These are phyloP conservation scores for Meganola albula DNA, from an alignment of 2,888 invertebrate genomes.

Conservation along the genomic window DNA sequence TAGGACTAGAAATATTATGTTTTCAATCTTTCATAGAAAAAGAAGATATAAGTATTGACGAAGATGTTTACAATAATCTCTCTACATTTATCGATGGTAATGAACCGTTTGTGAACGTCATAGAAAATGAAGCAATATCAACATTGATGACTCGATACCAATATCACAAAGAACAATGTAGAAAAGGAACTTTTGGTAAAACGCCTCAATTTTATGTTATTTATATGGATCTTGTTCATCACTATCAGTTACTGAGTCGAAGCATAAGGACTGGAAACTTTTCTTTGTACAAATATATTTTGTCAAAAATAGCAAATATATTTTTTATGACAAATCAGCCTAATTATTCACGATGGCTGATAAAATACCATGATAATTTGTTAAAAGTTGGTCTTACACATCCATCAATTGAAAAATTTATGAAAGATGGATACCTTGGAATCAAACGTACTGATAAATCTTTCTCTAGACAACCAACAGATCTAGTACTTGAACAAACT, in stretches of 20 bases:
- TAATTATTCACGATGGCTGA: conserved; percentile 24
- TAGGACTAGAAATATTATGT: too few relatives aligned
- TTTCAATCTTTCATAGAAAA: too few relatives aligned
- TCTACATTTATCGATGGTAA: too few relatives aligned
- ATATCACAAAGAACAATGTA: conserved; percentile 4
- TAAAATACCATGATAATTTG: conserved; percentile 22
- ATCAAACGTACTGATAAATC: conserved; percentile 21
- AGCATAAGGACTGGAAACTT: conserved; percentile 8
- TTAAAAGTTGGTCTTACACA: conserved; percentile 19
- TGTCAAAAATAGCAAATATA: conserved; percentile 15
- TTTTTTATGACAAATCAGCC: conserved; percentile 21
- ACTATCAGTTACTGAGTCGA: conserved; percentile 3
- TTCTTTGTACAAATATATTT: conserved; percentile 1
- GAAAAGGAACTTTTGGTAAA: conserved; percentile 7
- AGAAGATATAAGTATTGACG: too few relatives aligned
- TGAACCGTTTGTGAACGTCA: too few relatives aligned
- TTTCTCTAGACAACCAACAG: conserved; percentile 28
- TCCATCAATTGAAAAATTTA: conserved; percentile 15
- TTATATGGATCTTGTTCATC: conserved; percentile 6
- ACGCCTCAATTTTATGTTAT: conserved; percentile 11
- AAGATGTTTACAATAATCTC: too few relatives aligned
- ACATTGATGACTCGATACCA: conserved; percentile 2
- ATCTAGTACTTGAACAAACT: conserved; percentile 33
- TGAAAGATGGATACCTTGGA: conserved; percentile 20
- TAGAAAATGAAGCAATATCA: conserved; percentile 2